Base-by-base conservation (phyloP, 2,888 invertebrate species). In the Heliconius ethilla region DNA sequence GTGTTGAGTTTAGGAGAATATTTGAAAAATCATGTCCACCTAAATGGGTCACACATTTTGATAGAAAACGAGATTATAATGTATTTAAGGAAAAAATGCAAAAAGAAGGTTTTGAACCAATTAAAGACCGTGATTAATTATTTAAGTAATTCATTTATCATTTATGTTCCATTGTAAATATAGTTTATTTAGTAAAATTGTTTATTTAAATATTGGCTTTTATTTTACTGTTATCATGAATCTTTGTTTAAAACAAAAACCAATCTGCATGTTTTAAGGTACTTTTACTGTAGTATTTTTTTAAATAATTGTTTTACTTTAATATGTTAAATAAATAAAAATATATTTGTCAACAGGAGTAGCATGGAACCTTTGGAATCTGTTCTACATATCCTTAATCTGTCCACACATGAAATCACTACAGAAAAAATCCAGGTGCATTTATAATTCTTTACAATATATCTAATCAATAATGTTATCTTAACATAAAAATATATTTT, bases 1-100 rank as follows among this genome's bases (percentile, higher is more conserved):
- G 99, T 90, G 89, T 92, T 81, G 95, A 96, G 85, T 91, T 97
- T 83, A 96, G 98, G 82, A 96, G 96, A 91, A 83, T 96, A 75
- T 98, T 97, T 88, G 97, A 97, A 93, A 95, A 95, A 80, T 96
- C 96, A 37, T 98, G 98, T 87, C 97, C 98, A 2, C 89, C 95
- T 2, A 97, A 97, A 89, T 98, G 98, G 99, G 98, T 99, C 69
- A 97, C 97, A 88, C 98, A 99, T 93, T 99, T 99, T 90, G 98
- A 98, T 93, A 96, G 98, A 85, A 98, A 98, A 91, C 95, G 98
- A 86, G 97, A 97, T 84, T 99, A 97, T 91, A 95, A 98, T 86
- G 96, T 97, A 87, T 99, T 97, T 91, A 98, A 98, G 94, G 96
- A 97, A 85, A 97, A 96, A 95, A 96, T 99, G 90, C 97, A 97